Base-by-base conservation (phyloP, 1,140 invertebrate species). In the Aporrectodea caliginosa region DNA sequence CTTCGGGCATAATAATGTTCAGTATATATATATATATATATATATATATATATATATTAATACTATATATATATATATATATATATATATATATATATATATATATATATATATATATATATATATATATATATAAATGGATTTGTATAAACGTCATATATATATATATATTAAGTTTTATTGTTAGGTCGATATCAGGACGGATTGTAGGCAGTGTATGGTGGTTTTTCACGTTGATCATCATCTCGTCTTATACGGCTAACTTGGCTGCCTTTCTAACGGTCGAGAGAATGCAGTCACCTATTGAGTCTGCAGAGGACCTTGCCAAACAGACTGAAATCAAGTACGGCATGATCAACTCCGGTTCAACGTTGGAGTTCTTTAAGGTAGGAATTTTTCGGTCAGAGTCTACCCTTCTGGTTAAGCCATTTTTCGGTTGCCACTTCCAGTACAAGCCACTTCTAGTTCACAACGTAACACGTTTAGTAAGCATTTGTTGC, bases 281-380 rank as follows among this genome's bases (percentile, higher is more conserved):
- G 6, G 82, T 88, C n/a, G 83, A 87, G 78, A 84, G 87, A 79
- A 86, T 86, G 58, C 84, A 87, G 80, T 83, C 80, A 77, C 83
- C 87, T 31, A 86, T 89, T 58, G 85, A 85, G 77, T 84, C 84
- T 16, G 83, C 87, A 31, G 84, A 88, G 35, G 84, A 86, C 70
- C 82, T 89, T 27, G 85, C 86, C 70, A 84, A 84, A 75, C 84
- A 85, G 78, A 84, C 83, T 22, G 81, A 85, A 70, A 84, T 85
- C 31, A 83, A 83, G 77, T 85, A 85, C 75, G 84, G 84, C 2
- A 77, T 75, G 35, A 69, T 96, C 2, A 89, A 91, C 82, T 91
- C 94, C 82, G 94, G 95, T 43, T 94, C 95, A 29, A 96, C 95
- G 1, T 93, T 92, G 90, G 94, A 95, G 83, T 97, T 97, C 88